Evolutionary conservation across 2,888 invertebrate genomes (phyloP).

Genomic region (Xestia xanthographa): DNA sequence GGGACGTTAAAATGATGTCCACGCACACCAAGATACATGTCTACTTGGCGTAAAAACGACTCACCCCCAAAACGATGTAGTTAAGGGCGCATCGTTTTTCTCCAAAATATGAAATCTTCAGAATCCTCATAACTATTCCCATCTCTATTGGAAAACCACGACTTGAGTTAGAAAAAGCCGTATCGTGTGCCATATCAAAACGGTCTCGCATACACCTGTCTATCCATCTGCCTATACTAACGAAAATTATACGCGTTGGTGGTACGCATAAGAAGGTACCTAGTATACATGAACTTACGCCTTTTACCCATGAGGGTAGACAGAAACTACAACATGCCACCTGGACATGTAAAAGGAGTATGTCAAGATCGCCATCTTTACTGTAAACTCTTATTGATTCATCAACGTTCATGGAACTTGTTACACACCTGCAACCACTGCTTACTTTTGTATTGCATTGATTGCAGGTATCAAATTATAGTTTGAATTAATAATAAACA

Average conservation of each 20-base stretch:
- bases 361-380: not conserved
- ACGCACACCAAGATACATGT: not conserved
- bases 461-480: not conserved
- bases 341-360: not conserved
- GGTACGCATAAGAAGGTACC: too few relatives aligned
- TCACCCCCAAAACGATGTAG: not conserved
- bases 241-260: not conserved
- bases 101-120: not conserved
- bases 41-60: not conserved
- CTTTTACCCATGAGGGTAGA: not conserved
- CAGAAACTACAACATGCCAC: not conserved
- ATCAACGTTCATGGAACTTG: not conserved
- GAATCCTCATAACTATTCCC: not conserved
- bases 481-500: constrained; percentile 8
- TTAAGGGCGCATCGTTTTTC: not conserved
- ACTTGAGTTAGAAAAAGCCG: not conserved
- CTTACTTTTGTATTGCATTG: not conserved
- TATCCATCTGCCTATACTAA: not conserved
- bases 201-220: not conserved
- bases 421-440: not conserved
- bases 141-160: not conserved
- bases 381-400: not conserved
- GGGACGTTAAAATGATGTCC: not conserved
- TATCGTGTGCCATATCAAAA: not conserved
- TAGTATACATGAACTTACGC: not conserved